Base-by-base conservation (phyloP, 2,888 invertebrate species). In the Neoaliturus tenellus region DNA sequence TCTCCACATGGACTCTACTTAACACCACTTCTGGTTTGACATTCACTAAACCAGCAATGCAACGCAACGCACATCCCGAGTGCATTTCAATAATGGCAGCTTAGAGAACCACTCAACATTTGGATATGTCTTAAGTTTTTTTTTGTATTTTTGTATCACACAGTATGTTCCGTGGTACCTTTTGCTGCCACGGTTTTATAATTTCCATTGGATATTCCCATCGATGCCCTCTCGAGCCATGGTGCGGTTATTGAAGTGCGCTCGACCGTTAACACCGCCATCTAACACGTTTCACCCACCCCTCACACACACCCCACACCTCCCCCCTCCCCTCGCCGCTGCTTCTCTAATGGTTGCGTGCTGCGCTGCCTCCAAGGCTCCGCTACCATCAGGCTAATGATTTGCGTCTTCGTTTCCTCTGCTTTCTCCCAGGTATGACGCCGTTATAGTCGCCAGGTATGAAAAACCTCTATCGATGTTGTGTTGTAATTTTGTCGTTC, bases 261-360 rank as follows among this genome's bases (percentile, higher is more conserved):
- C 78, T 78, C 35, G 23, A 28, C 78, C 17, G 20, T 78, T 75
- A 78, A 78, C 78, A 78, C 78, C 75, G 33, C 17, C 39, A 78
- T 55, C 78, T 78, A 78, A 78, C 55, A 78, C 55, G 28, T 31
- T 48, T 28, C 78, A 78, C 23, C 55, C 35, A 55, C 55, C n/a
- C n/a, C n/a, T 48, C 55, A 78, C 31, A 51, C n/a, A n/a, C 51
- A 44, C n/a, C 1, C 33, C 35, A n/a, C 55, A 51, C 23, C 6
- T 33, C 44, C 78, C 55, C 31, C 28, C 48, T 25, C 73, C 78
- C 35, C 55, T 8, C 51, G 35, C 41, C 51, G 25, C 73, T 39
- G 82, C 82, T 82, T 82, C 82, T 73, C 82, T 82, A 82, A 73
- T 82, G 82, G 81, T 81, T 81, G 81, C 51, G 48, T 75, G 78